These are phyloP conservation scores for Sturmia bella DNA, from an alignment of 2,888 invertebrate species.

Conservation along the genomic window DNA sequence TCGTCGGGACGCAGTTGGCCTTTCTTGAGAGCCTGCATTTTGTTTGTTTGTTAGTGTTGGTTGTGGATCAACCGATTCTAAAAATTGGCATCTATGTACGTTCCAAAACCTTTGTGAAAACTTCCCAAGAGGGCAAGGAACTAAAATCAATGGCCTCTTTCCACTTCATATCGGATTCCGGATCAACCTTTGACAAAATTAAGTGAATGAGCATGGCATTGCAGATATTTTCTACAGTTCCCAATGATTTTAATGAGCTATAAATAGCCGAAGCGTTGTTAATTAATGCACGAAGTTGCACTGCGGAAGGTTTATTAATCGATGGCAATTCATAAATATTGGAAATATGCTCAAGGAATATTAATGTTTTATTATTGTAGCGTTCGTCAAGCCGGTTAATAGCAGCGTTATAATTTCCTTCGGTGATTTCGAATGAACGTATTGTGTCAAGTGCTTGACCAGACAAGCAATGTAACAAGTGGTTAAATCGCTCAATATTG, in stretches of 20 bases:
- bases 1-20: no score
- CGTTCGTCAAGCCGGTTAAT: slow-evolving; percentile 33
- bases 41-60: no score
- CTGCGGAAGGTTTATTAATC: slow-evolving; percentile 5
- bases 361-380: slow-evolving; percentile 45
- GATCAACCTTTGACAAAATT: neutral
- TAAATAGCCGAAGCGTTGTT: slow-evolving; percentile 18
- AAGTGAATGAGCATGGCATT: slow-evolving; percentile 8
- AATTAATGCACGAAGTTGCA: slow-evolving; percentile 7
- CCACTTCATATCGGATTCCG: no score
- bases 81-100: no score
- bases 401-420: slow-evolving; percentile 46
- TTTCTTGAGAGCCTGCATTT: no score
- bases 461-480: slow-evolving; percentile 14
- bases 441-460: slow-evolving; percentile 51
- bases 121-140: no score
- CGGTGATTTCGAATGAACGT: slow-evolving; percentile 37
- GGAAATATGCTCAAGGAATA: slow-evolving; percentile 51
- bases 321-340: slow-evolving; percentile 33
- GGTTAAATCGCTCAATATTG: slow-evolving; percentile 11
- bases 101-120: no score
- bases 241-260: slow-evolving; percentile 10
- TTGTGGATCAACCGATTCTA: no score
- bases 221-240: slow-evolving; percentile 10
- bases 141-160: no score